Evolutionary conservation across 2,888 invertebrate species (phyloP), one percentile per base, ranked within the genome.

Genomic region (Neuroscelio doddi): DNA sequence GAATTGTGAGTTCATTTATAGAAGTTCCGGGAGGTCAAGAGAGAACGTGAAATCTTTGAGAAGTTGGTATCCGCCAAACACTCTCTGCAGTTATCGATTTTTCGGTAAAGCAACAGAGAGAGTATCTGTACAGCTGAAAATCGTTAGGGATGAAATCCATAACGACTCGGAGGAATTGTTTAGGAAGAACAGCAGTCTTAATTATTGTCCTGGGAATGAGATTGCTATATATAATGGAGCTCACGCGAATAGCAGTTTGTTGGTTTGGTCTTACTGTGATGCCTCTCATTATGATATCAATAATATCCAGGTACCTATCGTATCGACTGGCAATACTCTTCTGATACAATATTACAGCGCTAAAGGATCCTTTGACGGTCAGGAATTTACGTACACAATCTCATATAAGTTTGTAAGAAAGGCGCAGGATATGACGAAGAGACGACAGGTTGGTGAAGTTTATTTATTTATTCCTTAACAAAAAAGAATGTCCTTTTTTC

Each of bases 241-340:
- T 3, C 65, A 78, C 61, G 65, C 74, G 5, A 79, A 76, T 36
- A 70, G 69, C 29, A 78, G 74, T 12, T 68, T 72, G 10, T 56
- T 80, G 17, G 67, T 79, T 59, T 80, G 80, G 80, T 80, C 80
- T 3, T 80, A 77, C 56, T 80, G 80, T 57, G 80, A 80, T 27
- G 69, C 72, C n/a, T 73, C 75, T 21, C 79, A 80, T 42, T 70
- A 68, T 46, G 79, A 80, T 49, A 80, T 80, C 57, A 80, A 80
- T 65, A 79, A 80, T 50, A 79, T 80, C 26, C 70, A 74, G 71
- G 77, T 80, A 27, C 80, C 80, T 27, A 75, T 80, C 12, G 73
- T 73, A 3, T 80, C 80, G 5, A 74, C 63, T 14, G 79, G 79
- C 17, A 80, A 74, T 45, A 65, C 72, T 34, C 57, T 80, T 32